A percentile compares a stretch with the other conserved stretches of the same genome.
Conservation (phyloP, 2,888 invertebrate species). For the Lacanobia oleracea region DNA sequence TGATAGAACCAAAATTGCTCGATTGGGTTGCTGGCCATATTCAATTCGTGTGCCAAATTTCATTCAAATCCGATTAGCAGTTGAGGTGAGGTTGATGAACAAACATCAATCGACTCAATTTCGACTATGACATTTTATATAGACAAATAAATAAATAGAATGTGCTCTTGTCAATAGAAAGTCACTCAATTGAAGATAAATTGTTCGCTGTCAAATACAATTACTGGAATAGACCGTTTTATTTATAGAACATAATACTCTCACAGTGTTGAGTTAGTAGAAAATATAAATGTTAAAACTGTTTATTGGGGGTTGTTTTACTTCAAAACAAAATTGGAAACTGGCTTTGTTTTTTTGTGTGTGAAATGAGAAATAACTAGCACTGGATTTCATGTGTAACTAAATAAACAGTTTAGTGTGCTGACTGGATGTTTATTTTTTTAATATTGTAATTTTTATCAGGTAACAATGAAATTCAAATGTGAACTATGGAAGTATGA, state of each 20-base stretch:
- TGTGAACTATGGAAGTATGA: too few relatives aligned
- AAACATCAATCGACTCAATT: conserved; percentile 14
- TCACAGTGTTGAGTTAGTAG: background rate
- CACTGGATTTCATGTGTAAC: background rate
- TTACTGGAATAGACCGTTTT: conserved; percentile 48
- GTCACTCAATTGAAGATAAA: conserved; percentile 54
- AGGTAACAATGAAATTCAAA: too few relatives aligned
- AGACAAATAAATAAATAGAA: background rate
- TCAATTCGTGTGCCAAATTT: background rate
- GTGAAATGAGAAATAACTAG: background rate
- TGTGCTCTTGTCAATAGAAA: conserved; percentile 24
- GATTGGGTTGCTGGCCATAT: too few relatives aligned
- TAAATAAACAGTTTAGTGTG: too few relatives aligned
- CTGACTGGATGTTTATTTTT: too few relatives aligned
- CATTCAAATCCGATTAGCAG: background rate
- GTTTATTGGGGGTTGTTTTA: background rate
- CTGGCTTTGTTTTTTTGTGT: background rate
- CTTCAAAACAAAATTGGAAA: background rate
- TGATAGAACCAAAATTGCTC: too few relatives aligned
- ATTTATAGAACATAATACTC: conserved; percentile 30
- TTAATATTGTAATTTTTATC: too few relatives aligned
- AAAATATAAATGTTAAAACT: conserved; percentile 6
- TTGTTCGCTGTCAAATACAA: conserved; percentile 57
- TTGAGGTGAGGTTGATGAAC: background rate
- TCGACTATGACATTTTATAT: conserved; percentile 36